Conservation (phyloP, 2,797 vertebrate species). For the Enteromius trimaculatus region DNA sequence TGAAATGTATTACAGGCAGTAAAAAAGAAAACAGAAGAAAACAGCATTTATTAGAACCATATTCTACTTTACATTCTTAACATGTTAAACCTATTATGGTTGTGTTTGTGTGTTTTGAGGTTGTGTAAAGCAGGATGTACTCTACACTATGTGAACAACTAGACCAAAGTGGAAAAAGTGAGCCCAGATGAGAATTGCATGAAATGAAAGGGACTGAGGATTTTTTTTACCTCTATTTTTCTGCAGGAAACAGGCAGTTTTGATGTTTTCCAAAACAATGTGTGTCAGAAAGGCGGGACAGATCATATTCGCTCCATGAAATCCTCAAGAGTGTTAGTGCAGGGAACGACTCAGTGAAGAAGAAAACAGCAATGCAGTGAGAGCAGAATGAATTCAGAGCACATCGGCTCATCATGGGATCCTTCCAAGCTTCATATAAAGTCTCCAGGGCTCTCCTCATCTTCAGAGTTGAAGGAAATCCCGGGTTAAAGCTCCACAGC, state of each 20-base stretch:
- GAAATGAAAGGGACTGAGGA: background rate
- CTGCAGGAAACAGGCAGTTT: conserved; percentile 28
- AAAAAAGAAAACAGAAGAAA: background rate
- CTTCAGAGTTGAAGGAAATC: conserved; percentile 52
- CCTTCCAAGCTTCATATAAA: conserved; percentile 40
- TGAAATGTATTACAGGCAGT: background rate
- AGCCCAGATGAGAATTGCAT: background rate
- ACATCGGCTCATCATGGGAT: conserved; percentile 38
- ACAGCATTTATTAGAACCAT: background rate
- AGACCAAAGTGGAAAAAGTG: background rate
- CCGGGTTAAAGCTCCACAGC: conserved; percentile 37
- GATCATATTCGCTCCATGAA: conserved; percentile 30
- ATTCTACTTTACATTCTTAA: background rate
- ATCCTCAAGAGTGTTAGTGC: conserved; percentile 11
- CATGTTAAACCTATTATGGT: background rate
- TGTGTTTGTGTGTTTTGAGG: background rate
- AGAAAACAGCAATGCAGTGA: conserved; percentile 38
- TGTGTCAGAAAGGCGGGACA: conserved; percentile 19
- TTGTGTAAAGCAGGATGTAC: background rate
- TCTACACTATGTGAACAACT: background rate
- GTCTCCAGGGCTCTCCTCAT: conserved; percentile 40
- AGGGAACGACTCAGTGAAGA: conserved; percentile 3
- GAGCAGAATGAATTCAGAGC: conserved; percentile 48
- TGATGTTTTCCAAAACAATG: conserved; percentile 49
- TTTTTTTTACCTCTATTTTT: conserved; percentile 26